These are phyloP conservation scores for Reinhardtius hippoglossoides DNA, from an alignment of 2,113 vertebrate genomes.

Conservation along the genomic window DNA sequence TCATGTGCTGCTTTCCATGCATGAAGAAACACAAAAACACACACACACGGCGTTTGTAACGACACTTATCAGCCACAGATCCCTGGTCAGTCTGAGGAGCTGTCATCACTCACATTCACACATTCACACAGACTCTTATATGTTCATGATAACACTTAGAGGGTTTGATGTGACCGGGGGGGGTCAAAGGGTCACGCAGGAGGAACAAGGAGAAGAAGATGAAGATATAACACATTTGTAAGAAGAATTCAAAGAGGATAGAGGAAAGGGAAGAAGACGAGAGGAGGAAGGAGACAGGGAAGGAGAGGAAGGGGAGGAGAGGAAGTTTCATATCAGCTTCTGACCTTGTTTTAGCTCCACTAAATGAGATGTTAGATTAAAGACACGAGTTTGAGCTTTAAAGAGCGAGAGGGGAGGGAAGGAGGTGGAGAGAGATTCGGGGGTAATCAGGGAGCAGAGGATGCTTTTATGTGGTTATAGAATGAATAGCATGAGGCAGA, in stretches of 20 bases:
- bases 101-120: not conserved
- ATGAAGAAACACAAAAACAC: not conserved
- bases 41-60: not conserved
- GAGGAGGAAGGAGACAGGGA: not conserved
- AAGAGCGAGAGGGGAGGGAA: not conserved
- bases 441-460: slow-evolving; percentile 15
- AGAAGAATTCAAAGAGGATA: not conserved
- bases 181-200: not conserved
- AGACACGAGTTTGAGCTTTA: slow-evolving; percentile 30
- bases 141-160: not conserved
- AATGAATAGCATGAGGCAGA: not conserved
- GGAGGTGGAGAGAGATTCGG: not conserved
- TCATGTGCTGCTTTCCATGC: slow-evolving; percentile 24
- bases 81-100: not conserved
- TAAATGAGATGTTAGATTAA: slow-evolving; percentile 65
- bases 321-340: slow-evolving; percentile 33
- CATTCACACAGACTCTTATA: not conserved
- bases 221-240: not conserved
- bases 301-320: not conserved
- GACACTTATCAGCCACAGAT: slow-evolving; percentile 15
- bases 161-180: not conserved
- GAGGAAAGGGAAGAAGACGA: not conserved
- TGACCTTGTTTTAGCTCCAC: slow-evolving; percentile 42
- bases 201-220: slow-evolving; percentile 3
- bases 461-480: slow-evolving; percentile 19